phyloP scores from a whole-genome alignment of 1,140 invertebrate species.

The Sipha flava region DNA sequence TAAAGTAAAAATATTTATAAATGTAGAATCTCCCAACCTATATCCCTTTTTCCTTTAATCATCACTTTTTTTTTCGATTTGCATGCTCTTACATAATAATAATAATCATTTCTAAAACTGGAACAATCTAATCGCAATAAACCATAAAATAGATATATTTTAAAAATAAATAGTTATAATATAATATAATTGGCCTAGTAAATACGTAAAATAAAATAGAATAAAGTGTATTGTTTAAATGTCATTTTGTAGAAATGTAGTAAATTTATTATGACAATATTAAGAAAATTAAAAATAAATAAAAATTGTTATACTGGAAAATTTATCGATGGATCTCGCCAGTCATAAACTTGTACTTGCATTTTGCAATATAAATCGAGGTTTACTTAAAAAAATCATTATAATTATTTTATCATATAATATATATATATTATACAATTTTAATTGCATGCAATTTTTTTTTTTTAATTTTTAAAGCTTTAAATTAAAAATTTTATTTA shows the following conservation, averaged over 20 bases:
- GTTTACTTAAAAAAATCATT: constrained; percentile 28
- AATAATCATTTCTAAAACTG: background rate
- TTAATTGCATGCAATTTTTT: constrained; percentile 10
- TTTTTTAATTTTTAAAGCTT: constrained; percentile 22
- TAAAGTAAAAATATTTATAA: background rate
- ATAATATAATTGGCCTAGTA: background rate
- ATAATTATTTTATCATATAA: background rate
- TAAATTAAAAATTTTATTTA: constrained; percentile 24
- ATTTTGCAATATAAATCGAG: constrained; percentile 22
- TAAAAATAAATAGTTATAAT: background rate
- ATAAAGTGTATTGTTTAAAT: background rate
- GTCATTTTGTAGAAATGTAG: background rate
- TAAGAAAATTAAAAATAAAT: background rate
- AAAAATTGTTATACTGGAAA: constrained; percentile 21
- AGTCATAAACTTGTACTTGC: constrained; percentile 17
- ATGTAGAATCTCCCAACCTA: constrained; percentile 1
- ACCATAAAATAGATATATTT: background rate
- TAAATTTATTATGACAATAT: constrained; percentile 5
- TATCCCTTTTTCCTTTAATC: background rate
- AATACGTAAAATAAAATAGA: constrained; percentile 1
- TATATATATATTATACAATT: constrained; percentile 2
- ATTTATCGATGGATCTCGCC: constrained; percentile 30
- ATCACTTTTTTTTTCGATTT: background rate
- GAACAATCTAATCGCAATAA: constrained; percentile 28
- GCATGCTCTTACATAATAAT: background rate